Conservation (phyloP, 2,888 invertebrate genomes). For the Palloptera scutellata region DNA sequence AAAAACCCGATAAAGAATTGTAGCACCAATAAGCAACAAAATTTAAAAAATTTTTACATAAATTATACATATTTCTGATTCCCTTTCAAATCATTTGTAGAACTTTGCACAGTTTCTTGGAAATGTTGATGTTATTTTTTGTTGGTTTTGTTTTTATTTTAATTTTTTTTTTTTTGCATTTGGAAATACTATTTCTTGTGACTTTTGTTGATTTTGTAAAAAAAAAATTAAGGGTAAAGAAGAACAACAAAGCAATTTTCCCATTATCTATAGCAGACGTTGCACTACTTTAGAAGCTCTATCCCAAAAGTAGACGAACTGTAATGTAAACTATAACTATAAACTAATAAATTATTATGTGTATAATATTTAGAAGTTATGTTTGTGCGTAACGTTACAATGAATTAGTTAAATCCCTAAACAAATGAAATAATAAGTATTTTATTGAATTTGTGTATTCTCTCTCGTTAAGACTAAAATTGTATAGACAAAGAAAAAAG, state of each 20-base stretch:
- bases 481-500: neutral
- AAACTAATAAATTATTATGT: too few relatives aligned
- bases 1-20: conserved; percentile 38
- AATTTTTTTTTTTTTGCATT: neutral
- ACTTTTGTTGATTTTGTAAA: conserved; percentile 13
- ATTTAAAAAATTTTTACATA: neutral
- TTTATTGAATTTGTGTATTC: too few relatives aligned
- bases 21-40: conserved; percentile 28
- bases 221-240: conserved; percentile 6
- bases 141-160: conserved; percentile 13
- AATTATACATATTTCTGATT: conserved; percentile 1
- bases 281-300: too few relatives aligned
- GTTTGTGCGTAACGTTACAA: too few relatives aligned
- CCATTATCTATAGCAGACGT: too few relatives aligned
- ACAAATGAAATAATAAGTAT: too few relatives aligned
- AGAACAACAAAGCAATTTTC: conserved; percentile 12
- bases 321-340: too few relatives aligned
- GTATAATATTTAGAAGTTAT: too few relatives aligned
- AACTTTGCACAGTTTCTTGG: neutral
- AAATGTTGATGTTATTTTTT: conserved; percentile 13
- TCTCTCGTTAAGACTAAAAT: neutral
- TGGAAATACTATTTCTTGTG: conserved; percentile 2
- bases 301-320: too few relatives aligned
- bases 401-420: too few relatives aligned
- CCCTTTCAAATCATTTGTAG: neutral